phyloP scores from a whole-genome alignment of 2,797 vertebrate genomes.

The Chelidonichthys spinosus region DNA sequence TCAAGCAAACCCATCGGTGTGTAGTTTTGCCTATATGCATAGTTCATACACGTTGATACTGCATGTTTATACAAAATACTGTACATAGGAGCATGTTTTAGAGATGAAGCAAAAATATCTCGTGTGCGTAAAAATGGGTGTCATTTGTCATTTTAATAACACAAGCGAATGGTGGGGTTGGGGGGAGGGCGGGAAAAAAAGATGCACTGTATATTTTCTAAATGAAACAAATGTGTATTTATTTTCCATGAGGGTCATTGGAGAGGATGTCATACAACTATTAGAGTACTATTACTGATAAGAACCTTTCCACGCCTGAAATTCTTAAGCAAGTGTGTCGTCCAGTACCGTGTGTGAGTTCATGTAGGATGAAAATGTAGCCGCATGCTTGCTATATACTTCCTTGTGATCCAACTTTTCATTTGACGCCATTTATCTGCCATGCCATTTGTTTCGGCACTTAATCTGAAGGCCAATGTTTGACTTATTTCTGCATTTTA shows the following conservation, averaged over 20 bases:
- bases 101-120: slow-evolving; percentile 85
- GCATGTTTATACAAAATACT: slow-evolving; percentile 90
- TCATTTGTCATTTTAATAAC: slow-evolving; percentile 89
- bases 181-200: slow-evolving; percentile 57
- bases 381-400: slow-evolving; percentile 86
- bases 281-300: slow-evolving; percentile 80
- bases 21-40: slow-evolving; percentile 88
- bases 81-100: slow-evolving; percentile 92
- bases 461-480: slow-evolving; percentile 64
- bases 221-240: slow-evolving; percentile 85
- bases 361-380: slow-evolving; percentile 86
- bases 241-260: slow-evolving; percentile 86
- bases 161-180: slow-evolving; percentile 54
- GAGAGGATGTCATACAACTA: slow-evolving; percentile 84
- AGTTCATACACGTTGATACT: slow-evolving; percentile 86
- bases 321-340: slow-evolving; percentile 84
- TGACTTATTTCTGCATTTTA: slow-evolving; percentile 55
- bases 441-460: slow-evolving; percentile 56
- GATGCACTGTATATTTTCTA: slow-evolving; percentile 90
- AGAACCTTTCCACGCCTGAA: slow-evolving; percentile 82
- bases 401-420: slow-evolving; percentile 70
- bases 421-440: slow-evolving; percentile 54
- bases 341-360: slow-evolving; percentile 85
- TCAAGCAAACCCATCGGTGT: slow-evolving; percentile 80
- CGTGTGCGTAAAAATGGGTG: slow-evolving; percentile 84